Conservation (phyloP, 1,140 invertebrate species). For the Pollicipes pollicipes region DNA sequence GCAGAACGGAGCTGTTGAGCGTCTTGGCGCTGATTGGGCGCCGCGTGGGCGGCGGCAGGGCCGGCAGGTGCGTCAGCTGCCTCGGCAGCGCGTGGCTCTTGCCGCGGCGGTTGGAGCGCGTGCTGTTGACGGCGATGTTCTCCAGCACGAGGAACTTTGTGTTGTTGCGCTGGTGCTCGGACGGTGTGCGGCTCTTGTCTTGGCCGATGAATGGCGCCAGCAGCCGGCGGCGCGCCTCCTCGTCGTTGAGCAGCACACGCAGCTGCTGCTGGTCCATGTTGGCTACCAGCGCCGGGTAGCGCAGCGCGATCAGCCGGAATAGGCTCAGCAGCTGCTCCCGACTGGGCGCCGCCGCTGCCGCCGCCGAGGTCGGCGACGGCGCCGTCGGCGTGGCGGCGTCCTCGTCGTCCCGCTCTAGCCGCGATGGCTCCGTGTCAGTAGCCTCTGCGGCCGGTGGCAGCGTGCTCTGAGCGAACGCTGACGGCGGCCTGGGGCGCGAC, state of each 20-base stretch:
- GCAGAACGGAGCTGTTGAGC: background rate
- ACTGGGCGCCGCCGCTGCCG: background rate
- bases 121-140: background rate
- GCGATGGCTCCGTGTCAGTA: no score
- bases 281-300: background rate
- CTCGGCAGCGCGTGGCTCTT: background rate
- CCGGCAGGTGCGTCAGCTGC: background rate
- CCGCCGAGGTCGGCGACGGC: no score
- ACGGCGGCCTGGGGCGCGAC: no score
- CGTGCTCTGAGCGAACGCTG: background rate
- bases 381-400: no score
- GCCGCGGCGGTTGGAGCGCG: background rate
- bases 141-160: background rate
- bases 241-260: background rate
- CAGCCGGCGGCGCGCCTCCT: background rate
- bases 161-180: background rate
- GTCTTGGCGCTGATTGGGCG: no score
- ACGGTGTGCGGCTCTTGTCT: background rate
- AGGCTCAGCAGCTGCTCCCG: conserved; percentile 10
- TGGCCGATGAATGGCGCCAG: background rate
- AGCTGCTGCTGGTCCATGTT: background rate
- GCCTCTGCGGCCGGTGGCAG: background rate
- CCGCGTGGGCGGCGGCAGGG: no score
- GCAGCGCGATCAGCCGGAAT: conserved; percentile 6
- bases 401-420: no score